Percentiles rank a stretch among this genome's conserved stretches.
These are phyloP conservation scores for Pheosia tremula DNA, from an alignment of 2,888 invertebrate species.

Conservation along the genomic window DNA sequence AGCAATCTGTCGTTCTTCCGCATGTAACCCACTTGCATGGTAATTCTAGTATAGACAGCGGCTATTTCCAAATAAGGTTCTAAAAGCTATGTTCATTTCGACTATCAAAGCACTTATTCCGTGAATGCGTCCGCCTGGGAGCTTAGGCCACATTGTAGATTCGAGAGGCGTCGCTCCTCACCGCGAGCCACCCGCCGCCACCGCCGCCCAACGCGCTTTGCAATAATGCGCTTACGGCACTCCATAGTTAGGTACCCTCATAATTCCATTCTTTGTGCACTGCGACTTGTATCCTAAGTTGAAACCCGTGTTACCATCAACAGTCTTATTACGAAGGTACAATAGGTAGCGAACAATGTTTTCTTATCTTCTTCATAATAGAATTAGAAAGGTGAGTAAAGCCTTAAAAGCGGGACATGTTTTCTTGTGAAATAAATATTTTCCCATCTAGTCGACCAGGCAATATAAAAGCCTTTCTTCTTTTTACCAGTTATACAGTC, in stretches of 20 bases:
- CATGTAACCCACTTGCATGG: conserved; percentile 48
- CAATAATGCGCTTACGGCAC: conserved; percentile 79
- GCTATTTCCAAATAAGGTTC: conserved; percentile 64
- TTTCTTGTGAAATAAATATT: conserved; percentile 38
- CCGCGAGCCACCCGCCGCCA: conserved; percentile 49
- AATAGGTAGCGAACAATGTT: conserved; percentile 54
- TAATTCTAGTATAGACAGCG: conserved; percentile 61
- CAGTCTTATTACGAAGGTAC: conserved; percentile 55
- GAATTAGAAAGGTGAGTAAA: conserved; percentile 45
- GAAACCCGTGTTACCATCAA: conserved; percentile 72
- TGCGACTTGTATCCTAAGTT: conserved; percentile 70
- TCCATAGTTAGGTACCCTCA: conserved; percentile 67
- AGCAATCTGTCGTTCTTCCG: conserved; percentile 16
- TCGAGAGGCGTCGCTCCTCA: conserved; percentile 64
- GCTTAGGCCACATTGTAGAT: conserved; percentile 77
- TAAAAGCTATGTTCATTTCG: conserved; percentile 71
- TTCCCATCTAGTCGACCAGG: not conserved
- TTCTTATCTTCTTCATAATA: conserved; percentile 52
- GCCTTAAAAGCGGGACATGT: conserved; percentile 35
- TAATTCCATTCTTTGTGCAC: conserved; percentile 73
- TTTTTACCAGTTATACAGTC: not conserved
- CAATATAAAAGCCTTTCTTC: not conserved
- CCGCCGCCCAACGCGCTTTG: conserved; percentile 58
- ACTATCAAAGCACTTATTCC: conserved; percentile 71
- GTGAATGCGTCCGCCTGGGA: conserved; percentile 65